A percentile compares a stretch with the other conserved stretches of the same genome.
These are phyloP conservation scores for Choristoneura rosaceana DNA, from an alignment of 2,888 invertebrate species.

Conservation along the genomic window DNA sequence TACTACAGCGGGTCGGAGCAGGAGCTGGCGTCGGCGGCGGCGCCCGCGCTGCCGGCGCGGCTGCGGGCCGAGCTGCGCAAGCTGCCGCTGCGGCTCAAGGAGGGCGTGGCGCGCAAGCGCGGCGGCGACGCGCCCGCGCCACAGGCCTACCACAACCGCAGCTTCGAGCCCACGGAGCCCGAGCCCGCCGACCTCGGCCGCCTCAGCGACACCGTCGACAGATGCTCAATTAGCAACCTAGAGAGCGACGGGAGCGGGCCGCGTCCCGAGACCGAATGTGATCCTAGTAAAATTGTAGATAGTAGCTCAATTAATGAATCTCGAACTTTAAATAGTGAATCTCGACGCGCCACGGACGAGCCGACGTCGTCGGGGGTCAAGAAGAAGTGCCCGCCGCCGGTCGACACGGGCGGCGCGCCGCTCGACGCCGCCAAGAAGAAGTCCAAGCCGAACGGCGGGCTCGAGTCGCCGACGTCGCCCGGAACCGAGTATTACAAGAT, in stretches of 20 bases:
- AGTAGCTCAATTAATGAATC: conserved; percentile 76
- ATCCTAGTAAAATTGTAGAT: conserved; percentile 81
- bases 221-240: conserved; percentile 85
- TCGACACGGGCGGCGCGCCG: conserved; percentile 76
- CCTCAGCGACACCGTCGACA: conserved; percentile 81
- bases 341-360: conserved; percentile 69
- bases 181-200: conserved; percentile 78
- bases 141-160: conserved; percentile 81
- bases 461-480: conserved; percentile 85
- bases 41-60: conserved; percentile 76
- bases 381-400: conserved; percentile 85
- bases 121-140: conserved; percentile 79
- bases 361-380: conserved; percentile 81
- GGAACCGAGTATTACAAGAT: conserved; percentile 89
- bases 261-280: conserved; percentile 79
- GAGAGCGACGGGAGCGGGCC: conserved; percentile 75
- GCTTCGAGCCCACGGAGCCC: conserved; percentile 78
- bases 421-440: conserved; percentile 54
- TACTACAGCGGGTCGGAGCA: conserved; percentile 88
- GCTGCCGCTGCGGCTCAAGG: conserved; percentile 83
- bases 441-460: conserved; percentile 80
- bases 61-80: conserved; percentile 86
- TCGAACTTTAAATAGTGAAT: conserved; percentile 79
- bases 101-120: conserved; percentile 80
- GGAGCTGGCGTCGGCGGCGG: conserved; percentile 88